These are phyloP conservation scores for Cantharis nigra DNA, from an alignment of 2,888 invertebrate genomes.

Conservation along the genomic window DNA sequence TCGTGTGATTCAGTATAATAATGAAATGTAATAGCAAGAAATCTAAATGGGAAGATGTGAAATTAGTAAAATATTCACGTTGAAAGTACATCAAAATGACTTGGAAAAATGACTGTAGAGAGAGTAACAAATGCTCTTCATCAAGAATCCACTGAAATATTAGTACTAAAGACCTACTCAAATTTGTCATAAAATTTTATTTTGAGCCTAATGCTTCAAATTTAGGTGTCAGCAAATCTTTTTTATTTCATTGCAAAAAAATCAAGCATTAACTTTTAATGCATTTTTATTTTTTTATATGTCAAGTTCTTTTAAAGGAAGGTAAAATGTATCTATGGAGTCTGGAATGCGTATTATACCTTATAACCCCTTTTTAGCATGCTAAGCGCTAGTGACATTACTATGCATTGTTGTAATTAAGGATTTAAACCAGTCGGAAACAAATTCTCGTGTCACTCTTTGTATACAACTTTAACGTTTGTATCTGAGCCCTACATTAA, in stretches of 20 bases:
- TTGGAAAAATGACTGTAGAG: background rate
- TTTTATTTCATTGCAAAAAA: background rate
- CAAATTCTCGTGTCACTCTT: constrained; percentile 22
- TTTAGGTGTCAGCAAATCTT: background rate
- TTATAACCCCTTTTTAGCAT: background rate
- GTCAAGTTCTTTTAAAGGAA: background rate
- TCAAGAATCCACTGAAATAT: background rate
- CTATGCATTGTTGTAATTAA: constrained; percentile 29
- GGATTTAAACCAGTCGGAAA: constrained; percentile 17
- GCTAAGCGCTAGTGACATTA: constrained; percentile 24
- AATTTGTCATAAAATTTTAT: background rate
- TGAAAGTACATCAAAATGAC: background rate
- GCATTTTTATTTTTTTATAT: background rate
- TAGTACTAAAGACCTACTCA: background rate
- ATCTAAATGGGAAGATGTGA: background rate
- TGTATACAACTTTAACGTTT: background rate
- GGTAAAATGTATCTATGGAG: background rate
- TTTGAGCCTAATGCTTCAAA: background rate
- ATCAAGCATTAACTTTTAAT: background rate
- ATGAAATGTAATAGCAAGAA: background rate
- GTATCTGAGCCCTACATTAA: background rate
- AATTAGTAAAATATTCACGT: background rate
- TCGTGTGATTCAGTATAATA: background rate
- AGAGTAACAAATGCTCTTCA: background rate
- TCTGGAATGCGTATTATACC: background rate